Evolutionary conservation across 1,140 invertebrate genomes (phyloP), one percentile per base, ranked within the genome.

Genomic region (Habropoda laboriosa): DNA sequence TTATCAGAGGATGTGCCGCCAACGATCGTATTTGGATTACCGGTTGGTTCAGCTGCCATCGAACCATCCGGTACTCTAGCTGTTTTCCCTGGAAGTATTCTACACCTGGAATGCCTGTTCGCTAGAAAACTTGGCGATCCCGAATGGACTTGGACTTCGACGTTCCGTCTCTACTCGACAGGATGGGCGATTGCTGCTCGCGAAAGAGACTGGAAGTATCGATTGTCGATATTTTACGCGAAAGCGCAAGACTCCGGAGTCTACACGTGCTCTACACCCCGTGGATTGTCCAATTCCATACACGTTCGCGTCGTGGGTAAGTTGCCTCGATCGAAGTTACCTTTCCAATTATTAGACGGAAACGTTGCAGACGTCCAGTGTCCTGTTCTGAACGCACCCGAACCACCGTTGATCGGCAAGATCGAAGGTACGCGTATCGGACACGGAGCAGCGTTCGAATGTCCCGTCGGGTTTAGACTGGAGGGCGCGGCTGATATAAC

Each of bases 101-200:
- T 98, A 1, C 96, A 97, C 89, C 93, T 98, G 60, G 97, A 98
- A 89, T 98, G 97, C 88, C 94, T 98, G 68, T 97, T 96, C 86
- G 95, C 95, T 0, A 92, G 97, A 70, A 93, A 94, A 49, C 90
- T 96, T 35, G 97, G 97, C 2, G 96, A 96, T 75, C 97, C 97
- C 0, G 96, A 96, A 79, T 98, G 97, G 97, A 96, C 95, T n/a
- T 98, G 97, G 96, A 97, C 96, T 0, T 96, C 97, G 49, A 95
- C 94, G 16, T 95, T 95, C 81, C 94, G 96, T 79, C 95, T 96
- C 89, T 97, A 97, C 89, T 92, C 94, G 18, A 96, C 96, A 97
- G 97, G 95, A 49, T 98, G 97, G 97, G 96, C 96, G 0, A 95
- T 96, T 5, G 94, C 95, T 24, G 93, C 95, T 4, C 95, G 96